Conservation (phyloP, 2,888 invertebrate genomes). For the Choreutis nemorana region DNA sequence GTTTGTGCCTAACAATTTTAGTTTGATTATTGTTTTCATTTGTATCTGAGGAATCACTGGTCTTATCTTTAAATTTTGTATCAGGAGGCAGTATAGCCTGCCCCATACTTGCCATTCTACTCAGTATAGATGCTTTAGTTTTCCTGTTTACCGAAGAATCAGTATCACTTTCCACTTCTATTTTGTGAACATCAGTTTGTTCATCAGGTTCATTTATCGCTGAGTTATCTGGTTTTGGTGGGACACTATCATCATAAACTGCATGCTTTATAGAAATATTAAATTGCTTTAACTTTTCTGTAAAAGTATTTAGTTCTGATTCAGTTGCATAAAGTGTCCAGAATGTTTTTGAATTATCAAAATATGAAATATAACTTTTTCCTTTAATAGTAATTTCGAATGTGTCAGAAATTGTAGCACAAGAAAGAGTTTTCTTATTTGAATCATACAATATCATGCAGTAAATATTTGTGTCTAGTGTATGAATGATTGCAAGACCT, state of each 20-base stretch:
- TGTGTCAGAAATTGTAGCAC: constrained; percentile 22
- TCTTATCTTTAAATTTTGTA: constrained; percentile 17
- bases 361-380: constrained; percentile 35
- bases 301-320: constrained; percentile 28
- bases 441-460: constrained; percentile 45
- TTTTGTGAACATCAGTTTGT: constrained; percentile 8
- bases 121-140: constrained; percentile 45
- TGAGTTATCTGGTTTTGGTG: constrained; percentile 15
- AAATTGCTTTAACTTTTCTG: constrained; percentile 23
- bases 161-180: constrained; percentile 38
- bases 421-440: constrained; percentile 40
- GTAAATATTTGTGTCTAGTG: constrained; percentile 23
- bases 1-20: constrained; percentile 32
- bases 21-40: constrained; percentile 23
- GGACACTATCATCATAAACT: constrained; percentile 14
- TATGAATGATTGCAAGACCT: constrained; percentile 47
- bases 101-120: constrained; percentile 52
- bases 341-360: constrained; percentile 38
- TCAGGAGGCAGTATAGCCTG: constrained; percentile 43
- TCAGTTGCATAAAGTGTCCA: constrained; percentile 42
- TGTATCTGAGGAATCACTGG: constrained; percentile 45
- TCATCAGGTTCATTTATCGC: constrained; percentile 7
- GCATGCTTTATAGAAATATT: constrained; percentile 23
- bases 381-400: constrained; percentile 35
- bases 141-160: constrained; percentile 35